These are phyloP conservation scores for Pristionchus mayeri DNA, from an alignment of 2,888 invertebrate species.

Conservation along the genomic window DNA sequence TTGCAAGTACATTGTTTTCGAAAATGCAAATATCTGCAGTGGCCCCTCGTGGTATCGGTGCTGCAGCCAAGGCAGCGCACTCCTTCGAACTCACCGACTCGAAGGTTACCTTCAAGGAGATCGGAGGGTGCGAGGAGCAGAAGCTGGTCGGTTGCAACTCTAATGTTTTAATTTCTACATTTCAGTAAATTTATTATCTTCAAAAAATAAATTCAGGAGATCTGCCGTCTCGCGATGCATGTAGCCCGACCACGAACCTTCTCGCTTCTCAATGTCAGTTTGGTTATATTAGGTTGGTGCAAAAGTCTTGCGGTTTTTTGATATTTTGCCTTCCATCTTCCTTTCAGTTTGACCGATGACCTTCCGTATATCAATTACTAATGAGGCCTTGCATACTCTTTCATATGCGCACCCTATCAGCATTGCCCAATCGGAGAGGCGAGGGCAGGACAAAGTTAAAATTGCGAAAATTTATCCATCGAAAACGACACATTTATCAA, in stretches of 20 bases:
- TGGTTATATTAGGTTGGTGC: too few species aligned
- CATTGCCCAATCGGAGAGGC: too few species aligned
- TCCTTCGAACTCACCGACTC: constrained; percentile 48
- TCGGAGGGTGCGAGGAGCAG: constrained; percentile 70
- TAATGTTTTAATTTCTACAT: neutral
- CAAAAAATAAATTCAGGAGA: constrained; percentile 57
- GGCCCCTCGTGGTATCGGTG: constrained; percentile 31
- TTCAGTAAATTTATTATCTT: neutral
- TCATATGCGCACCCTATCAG: too few species aligned
- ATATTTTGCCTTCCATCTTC: too few species aligned
- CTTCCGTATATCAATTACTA: too few species aligned
- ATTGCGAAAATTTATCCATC: too few species aligned
- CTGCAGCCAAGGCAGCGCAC: constrained; percentile 4
- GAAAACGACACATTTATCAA: too few species aligned
- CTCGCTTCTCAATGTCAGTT: constrained; percentile 80
- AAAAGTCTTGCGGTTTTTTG: too few species aligned
- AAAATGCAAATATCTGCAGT: too few species aligned
- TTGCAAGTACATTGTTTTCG: neutral
- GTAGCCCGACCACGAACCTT: constrained; percentile 93
- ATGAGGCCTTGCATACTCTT: too few species aligned
- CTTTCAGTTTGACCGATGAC: too few species aligned
- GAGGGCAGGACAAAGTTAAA: too few species aligned
- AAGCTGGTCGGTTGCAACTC: constrained; percentile 56
- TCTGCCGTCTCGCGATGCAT: constrained; percentile 80
- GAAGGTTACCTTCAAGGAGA: constrained; percentile 59